These are phyloP conservation scores for Chelidonichthys spinosus DNA, from an alignment of 2,797 vertebrate species.

Conservation along the genomic window DNA sequence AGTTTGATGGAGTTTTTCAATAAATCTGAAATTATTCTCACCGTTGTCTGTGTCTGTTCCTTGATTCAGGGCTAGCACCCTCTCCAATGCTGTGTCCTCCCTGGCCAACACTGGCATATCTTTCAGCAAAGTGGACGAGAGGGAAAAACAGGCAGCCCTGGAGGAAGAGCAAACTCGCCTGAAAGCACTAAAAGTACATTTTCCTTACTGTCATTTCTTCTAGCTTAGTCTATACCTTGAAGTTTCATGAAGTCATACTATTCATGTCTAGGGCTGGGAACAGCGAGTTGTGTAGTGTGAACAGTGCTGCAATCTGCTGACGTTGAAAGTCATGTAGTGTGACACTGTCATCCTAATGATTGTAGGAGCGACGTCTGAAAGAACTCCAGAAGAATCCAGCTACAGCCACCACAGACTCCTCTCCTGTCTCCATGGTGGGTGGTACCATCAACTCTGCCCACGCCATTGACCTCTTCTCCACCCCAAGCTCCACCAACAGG, in stretches of 20 bases:
- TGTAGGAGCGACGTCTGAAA: constrained; percentile 93
- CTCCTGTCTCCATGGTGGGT: constrained; percentile 88
- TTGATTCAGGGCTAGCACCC: constrained; percentile 90
- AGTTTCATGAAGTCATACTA: background rate
- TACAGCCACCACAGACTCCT: constrained; percentile 89
- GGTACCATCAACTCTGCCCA: constrained; percentile 89
- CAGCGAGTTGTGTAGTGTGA: background rate
- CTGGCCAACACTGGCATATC: constrained; percentile 95
- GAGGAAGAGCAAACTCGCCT: constrained; percentile 95
- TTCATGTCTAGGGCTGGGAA: no score
- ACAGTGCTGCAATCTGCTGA: no score
- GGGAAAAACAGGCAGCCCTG: constrained; percentile 95
- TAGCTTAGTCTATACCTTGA: constrained; percentile 17
- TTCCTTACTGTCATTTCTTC: constrained; percentile 30
- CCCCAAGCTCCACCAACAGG: constrained; percentile 93
- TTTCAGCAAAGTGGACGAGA: constrained; percentile 95
- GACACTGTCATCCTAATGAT: background rate
- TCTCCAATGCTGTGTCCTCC: constrained; percentile 95
- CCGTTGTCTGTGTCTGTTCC: constrained; percentile 20
- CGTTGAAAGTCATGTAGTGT: background rate
- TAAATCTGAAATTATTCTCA: background rate
- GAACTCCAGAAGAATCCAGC: constrained; percentile 94
- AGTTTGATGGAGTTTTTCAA: background rate
- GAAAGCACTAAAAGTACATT: constrained; percentile 92
- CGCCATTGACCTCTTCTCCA: constrained; percentile 94